Evolutionary conservation across 2,888 invertebrate genomes (phyloP).

Genomic region (Leucania comma): DNA sequence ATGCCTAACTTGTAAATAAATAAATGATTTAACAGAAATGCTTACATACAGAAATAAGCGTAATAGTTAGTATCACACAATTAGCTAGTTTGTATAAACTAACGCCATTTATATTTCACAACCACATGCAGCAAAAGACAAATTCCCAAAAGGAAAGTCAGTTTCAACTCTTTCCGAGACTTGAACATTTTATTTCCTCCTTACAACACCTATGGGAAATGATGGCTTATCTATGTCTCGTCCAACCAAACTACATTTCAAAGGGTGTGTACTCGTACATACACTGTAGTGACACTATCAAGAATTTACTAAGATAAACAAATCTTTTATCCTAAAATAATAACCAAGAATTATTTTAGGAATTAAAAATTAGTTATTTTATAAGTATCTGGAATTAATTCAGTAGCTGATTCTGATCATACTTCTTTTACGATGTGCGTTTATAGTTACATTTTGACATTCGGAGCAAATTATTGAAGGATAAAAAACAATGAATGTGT

Average conservation of each 20-base stretch:
- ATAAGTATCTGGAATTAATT: too few relatives aligned
- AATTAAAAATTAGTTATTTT: too few relatives aligned
- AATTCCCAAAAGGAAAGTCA: conserved; percentile 23
- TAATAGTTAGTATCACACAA: too few relatives aligned
- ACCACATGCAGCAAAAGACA: conserved; percentile 23
- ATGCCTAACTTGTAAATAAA: too few relatives aligned
- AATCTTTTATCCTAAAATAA: too few relatives aligned
- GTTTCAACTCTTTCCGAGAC: conserved; percentile 22
- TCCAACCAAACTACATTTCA: conserved; percentile 1
- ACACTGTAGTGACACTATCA: too few relatives aligned
- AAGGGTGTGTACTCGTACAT: not conserved
- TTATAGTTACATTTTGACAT: not conserved
- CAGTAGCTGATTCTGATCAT: too few relatives aligned
- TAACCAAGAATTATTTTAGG: too few relatives aligned
- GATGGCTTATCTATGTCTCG: conserved; percentile 30
- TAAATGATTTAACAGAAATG: too few relatives aligned
- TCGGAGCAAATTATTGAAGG: not conserved
- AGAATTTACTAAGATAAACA: too few relatives aligned
- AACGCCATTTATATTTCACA: conserved; percentile 35
- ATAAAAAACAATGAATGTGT: conserved; percentile 10
- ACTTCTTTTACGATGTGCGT: too few relatives aligned
- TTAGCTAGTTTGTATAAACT: not conserved
- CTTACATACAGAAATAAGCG: too few relatives aligned
- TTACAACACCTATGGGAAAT: conserved; percentile 54
- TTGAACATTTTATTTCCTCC: conserved; percentile 27